Evolutionary conservation across 2,797 vertebrate species (phyloP).

Genomic region (Phoeniculus purpureus): DNA sequence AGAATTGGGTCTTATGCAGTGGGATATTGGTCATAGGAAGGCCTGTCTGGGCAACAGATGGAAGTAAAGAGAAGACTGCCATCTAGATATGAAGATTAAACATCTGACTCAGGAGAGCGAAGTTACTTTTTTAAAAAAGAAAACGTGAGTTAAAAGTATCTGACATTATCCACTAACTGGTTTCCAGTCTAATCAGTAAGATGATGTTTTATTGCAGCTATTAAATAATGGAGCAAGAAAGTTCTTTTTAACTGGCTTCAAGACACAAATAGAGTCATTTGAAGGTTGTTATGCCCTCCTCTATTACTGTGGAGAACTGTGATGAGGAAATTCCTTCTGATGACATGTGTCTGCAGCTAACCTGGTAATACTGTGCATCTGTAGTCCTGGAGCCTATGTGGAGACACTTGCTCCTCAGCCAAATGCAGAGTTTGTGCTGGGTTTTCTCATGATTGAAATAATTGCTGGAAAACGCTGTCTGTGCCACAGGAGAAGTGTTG

Average conservation of each 20-base stretch:
- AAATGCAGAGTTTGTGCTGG: neutral
- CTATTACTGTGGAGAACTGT: neutral
- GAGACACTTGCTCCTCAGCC: neutral
- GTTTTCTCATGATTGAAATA: neutral
- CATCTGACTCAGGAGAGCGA: neutral
- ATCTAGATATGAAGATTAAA: neutral
- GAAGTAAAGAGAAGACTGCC: neutral
- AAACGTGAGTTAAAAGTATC: neutral
- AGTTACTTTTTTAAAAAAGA: neutral
- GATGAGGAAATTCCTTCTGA: neutral
- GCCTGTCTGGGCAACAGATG: neutral
- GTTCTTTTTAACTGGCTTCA: neutral
- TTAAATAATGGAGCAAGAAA: neutral
- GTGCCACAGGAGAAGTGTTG: neutral
- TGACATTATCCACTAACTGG: neutral
- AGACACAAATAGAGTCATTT: neutral
- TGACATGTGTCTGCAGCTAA: neutral
- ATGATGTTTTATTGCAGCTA: neutral
- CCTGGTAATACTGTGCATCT: neutral
- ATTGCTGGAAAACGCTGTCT: neutral
- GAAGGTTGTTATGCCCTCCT: neutral
- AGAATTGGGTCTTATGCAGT: neutral
- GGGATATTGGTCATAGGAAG: neutral
- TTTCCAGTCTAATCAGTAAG: neutral
- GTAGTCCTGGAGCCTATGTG: neutral